A percentile compares a stretch with the other conserved stretches of the same genome.
Evolutionary conservation across 2,888 invertebrate genomes (phyloP).

Genomic region (Phortica okadai): DNA sequence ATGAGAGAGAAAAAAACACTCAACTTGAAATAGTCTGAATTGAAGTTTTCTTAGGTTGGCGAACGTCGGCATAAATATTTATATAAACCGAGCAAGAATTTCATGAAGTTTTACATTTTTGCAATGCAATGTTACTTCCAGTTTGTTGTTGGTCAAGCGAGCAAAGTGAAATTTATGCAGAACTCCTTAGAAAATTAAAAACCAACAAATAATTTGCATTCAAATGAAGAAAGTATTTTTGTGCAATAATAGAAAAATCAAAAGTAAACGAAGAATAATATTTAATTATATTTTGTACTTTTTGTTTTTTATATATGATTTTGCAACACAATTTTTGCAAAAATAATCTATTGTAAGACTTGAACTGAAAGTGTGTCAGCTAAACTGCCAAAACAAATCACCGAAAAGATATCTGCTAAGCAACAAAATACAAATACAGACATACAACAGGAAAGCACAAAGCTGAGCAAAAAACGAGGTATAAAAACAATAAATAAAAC

Average conservation of each 20-base stretch:
- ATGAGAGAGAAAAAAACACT: constrained; percentile 19
- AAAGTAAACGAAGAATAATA: not conserved
- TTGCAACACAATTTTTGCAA: too few relatives aligned
- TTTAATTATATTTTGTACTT: constrained; percentile 47
- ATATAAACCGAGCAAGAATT: too few relatives aligned
- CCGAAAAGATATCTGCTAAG: not conserved
- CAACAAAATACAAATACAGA: not conserved
- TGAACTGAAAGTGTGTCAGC: not conserved
- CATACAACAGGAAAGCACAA: not conserved
- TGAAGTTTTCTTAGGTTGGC: too few relatives aligned
- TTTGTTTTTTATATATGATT: constrained; percentile 44
- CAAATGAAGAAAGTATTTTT: too few relatives aligned
- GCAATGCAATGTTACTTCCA: too few relatives aligned
- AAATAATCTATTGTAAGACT: constrained; percentile 31
- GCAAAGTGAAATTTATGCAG: too few relatives aligned
- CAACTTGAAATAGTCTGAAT: constrained; percentile 15
- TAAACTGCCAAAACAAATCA: constrained; percentile 12
- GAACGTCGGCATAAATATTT: too few relatives aligned
- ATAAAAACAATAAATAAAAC: not conserved
- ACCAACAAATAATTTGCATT: too few relatives aligned
- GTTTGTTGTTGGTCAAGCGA: too few relatives aligned
- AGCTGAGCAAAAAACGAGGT: not conserved
- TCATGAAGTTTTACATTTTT: too few relatives aligned
- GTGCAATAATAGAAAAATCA: not conserved
- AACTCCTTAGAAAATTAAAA: too few relatives aligned